phyloP scores from a whole-genome alignment of 1,140 invertebrate species.

The Heliconius eleuchia region DNA sequence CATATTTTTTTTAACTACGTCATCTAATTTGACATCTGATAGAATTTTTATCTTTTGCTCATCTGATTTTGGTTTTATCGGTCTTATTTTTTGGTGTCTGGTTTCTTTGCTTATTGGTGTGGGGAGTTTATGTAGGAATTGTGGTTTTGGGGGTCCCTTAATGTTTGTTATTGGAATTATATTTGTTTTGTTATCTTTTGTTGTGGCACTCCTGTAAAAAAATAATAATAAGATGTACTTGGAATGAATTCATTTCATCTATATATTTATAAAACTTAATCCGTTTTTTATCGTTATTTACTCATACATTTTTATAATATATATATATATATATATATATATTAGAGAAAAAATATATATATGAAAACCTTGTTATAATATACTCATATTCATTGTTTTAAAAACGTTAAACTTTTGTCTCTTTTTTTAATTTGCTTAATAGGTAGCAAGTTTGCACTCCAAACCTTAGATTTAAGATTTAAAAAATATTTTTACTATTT shows the following conservation, averaged over 20 bases:
- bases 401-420: no score
- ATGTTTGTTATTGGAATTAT: conserved; percentile 32
- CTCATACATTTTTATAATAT: no score
- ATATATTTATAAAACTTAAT: no score
- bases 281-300: no score
- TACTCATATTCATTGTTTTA: no score
- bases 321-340: no score
- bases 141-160: conserved; percentile 26
- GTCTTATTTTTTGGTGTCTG: conserved; percentile 14
- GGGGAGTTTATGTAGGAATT: conserved; percentile 16
- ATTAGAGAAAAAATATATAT: neutral
- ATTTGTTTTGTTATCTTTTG: conserved; percentile 28
- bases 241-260: no score
- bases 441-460: no score
- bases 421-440: no score
- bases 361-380: neutral
- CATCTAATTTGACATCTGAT: conserved; percentile 70
- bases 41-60: conserved; percentile 66
- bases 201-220: conserved; percentile 34
- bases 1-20: conserved; percentile 26
- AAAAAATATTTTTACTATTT: no score
- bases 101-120: neutral
- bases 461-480: no score
- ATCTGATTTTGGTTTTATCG: conserved; percentile 42
- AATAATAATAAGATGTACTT: conserved; percentile 8